A percentile compares a stretch with the other conserved stretches of the same genome.
Evolutionary conservation across 2,888 invertebrate species (phyloP).

Genomic region (Gnatocerus cornutus): DNA sequence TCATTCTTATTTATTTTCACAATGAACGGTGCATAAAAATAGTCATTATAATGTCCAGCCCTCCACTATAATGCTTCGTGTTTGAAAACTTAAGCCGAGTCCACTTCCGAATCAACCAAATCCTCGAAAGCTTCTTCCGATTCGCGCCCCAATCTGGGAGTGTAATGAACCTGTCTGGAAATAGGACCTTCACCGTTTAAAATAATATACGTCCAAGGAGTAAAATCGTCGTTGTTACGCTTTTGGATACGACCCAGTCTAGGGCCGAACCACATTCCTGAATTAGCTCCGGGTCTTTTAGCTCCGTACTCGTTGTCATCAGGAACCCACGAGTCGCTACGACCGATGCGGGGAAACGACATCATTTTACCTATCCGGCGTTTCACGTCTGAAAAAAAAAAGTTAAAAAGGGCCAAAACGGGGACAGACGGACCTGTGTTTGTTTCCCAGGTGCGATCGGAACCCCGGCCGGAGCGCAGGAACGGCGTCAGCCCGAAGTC

Average conservation of each 20-base stretch:
- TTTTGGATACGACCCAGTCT: conserved; percentile 53
- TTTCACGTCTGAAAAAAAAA: conserved; percentile 19
- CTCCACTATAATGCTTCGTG: conserved; percentile 44
- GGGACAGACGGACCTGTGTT: conserved; percentile 21
- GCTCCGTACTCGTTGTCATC: conserved; percentile 64
- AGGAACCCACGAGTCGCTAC: conserved; percentile 12
- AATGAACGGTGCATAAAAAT: conserved; percentile 37
- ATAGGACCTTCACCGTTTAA: conserved; percentile 40
- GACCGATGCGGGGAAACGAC: conserved; percentile 33
- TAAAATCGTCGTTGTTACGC: conserved; percentile 40
- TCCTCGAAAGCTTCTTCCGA: conserved; percentile 57
- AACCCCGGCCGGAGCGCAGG: conserved; percentile 39
- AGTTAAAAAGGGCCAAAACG: neutral
- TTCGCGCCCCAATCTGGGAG: conserved; percentile 62
- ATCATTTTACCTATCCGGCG: conserved; percentile 33
- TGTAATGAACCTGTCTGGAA: conserved; percentile 54
- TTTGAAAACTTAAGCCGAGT: conserved; percentile 15
- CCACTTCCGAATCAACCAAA: conserved; percentile 20
- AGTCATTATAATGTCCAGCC: conserved; percentile 49
- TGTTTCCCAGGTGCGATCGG: conserved; percentile 25
- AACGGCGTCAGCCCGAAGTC: conserved; percentile 42
- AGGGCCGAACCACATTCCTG: conserved; percentile 66
- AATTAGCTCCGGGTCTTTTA: conserved; percentile 66
- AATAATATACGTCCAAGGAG: conserved; percentile 48
- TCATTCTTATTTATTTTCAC: conserved; percentile 39